Evolutionary conservation across 2,113 vertebrate species (phyloP).

Genomic region (Pampusana beccarii): DNA sequence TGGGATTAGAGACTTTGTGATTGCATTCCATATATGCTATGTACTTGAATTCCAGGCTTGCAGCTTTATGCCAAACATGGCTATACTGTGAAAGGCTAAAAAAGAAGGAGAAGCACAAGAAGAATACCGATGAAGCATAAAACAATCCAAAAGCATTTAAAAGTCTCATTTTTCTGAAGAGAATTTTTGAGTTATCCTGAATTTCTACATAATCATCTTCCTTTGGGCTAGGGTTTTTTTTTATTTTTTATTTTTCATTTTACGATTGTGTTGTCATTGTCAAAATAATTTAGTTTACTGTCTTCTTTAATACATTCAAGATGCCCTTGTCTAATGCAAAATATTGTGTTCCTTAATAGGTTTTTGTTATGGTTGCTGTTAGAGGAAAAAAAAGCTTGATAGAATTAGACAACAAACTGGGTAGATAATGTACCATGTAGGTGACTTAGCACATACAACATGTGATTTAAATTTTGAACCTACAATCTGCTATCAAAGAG

Average conservation of each 20-base stretch:
- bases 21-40: not conserved
- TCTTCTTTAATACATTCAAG: not conserved
- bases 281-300: slow-evolving; percentile 1
- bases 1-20: not conserved
- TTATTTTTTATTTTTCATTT: no score
- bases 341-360: slow-evolving; percentile 8
- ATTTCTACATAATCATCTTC: not conserved
- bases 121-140: slow-evolving; percentile 41
- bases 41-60: not conserved
- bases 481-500: not conserved
- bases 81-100: slow-evolving; percentile 32
- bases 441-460: slow-evolving; percentile 27
- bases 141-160: slow-evolving; percentile 27
- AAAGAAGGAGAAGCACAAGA: slow-evolving; percentile 41
- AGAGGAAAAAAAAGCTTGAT: not conserved
- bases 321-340: slow-evolving; percentile 44
- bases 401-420: slow-evolving; percentile 36
- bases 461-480: slow-evolving; percentile 38
- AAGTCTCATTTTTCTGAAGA: not conserved
- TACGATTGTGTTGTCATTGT: not conserved
- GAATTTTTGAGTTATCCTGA: not conserved
- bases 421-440: slow-evolving; percentile 42
- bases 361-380: slow-evolving; percentile 22
- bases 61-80: slow-evolving; percentile 20
- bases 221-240: not conserved